Evolutionary conservation across 92 coral and sea anemone species (phyloP), one percentile per base, ranked within the genome.

Genomic region (Hydrozoanthus gracilis): DNA sequence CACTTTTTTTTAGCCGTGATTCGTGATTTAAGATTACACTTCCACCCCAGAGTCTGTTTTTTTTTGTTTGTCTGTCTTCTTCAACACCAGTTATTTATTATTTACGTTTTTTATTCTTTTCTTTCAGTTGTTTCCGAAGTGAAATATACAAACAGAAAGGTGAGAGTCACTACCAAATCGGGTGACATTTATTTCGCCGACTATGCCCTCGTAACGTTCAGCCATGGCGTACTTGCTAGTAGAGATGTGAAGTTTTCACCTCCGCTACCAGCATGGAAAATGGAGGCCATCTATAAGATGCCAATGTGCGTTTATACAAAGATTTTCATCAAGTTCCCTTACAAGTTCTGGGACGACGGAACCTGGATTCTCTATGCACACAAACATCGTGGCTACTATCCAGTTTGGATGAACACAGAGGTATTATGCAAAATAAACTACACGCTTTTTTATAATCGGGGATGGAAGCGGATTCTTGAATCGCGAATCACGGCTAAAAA

Each of bases 221-320:
- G 96, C 73, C 90, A 90, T 8, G 96, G 95, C 0, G 98, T 95
- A 1, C 89, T 95, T 5, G 91, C 91, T 8, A 93, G 92, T 51
- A 89, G 88, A 82, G 62, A 82, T 44, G 98, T 95, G 27, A 68
- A 35, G 52, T 95, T 95, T 82, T 51, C 6, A 0, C 98, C 96
- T 7, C 73, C 70, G 8, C 92, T 95, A 12, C 98, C 96, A 7
- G 58, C 58, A 16, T 93, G 96, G 96, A 93, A 93, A 66, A 27
- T 83, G 77, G 91, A 93, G 73, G 89, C 96, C 86, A 91, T 95
- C 27, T 82, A 70, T 56, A 83, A 73, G 86, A 50, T 91, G 68
- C 93, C 89, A 6, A 17, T 93, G 87, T 77, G 86, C 0, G 55
- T 64, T 44, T 93, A 91, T 64, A 91, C 96, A 4, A 93, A 88